Evolutionary conservation across 1,140 invertebrate genomes (phyloP).

Genomic region (Arion vulgaris): DNA sequence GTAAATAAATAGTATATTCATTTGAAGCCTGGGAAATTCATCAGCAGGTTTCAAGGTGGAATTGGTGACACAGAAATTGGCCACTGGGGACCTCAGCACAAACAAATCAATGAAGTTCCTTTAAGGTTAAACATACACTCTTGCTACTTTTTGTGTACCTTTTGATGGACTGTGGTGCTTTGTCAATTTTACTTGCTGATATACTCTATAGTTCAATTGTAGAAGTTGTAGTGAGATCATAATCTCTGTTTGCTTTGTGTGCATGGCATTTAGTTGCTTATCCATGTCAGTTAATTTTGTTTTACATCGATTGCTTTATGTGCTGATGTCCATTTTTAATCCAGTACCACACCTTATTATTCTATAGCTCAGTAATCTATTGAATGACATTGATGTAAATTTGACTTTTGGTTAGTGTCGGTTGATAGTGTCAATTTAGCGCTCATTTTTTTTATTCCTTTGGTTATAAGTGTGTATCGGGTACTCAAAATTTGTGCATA

Average conservation of each 20-base stretch:
- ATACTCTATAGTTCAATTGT: not conserved
- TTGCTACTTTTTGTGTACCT: not conserved
- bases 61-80: constrained; percentile 38
- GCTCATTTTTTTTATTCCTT: too few species aligned
- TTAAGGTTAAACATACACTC: constrained; percentile 27
- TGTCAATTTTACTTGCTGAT: not conserved
- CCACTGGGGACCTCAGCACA: constrained; percentile 37
- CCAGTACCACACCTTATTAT: too few species aligned
- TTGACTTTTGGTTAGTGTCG: too few species aligned
- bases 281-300: not conserved
- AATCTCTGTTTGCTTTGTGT: not conserved
- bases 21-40: constrained; percentile 14
- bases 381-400: too few species aligned
- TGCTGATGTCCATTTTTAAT: too few species aligned
- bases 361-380: too few species aligned
- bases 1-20: not conserved
- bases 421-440: too few species aligned
- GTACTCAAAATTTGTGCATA: too few species aligned
- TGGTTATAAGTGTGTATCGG: too few species aligned
- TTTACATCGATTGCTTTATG: not conserved
- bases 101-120: constrained; percentile 40
- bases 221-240: not conserved
- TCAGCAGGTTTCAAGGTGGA: constrained; percentile 40
- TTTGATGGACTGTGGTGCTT: not conserved
- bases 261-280: not conserved